Evolutionary conservation across 2,113 vertebrate genomes (phyloP).

Genomic region (Himantopus leucocephalus): DNA sequence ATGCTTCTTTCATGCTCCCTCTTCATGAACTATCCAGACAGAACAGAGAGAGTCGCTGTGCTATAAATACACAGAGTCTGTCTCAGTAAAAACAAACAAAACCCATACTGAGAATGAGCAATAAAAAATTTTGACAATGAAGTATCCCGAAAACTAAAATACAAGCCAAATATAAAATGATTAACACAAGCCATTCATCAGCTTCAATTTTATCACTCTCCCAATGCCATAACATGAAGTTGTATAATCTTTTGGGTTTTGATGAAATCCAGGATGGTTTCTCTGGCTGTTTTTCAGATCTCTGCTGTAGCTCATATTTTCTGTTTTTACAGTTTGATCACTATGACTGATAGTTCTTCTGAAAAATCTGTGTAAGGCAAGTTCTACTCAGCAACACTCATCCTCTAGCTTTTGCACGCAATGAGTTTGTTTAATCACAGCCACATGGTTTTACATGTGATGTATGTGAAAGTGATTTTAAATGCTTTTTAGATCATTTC

Average conservation of each 20-base stretch:
- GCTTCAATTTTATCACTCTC: not conserved
- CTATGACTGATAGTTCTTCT: not conserved
- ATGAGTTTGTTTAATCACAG: not conserved
- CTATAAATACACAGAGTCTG: slow-evolving; percentile 9
- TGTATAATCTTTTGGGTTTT: not conserved
- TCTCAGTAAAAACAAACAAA: slow-evolving; percentile 34
- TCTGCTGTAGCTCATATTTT: not conserved
- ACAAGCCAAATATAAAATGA: slow-evolving; percentile 27
- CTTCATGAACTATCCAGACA: not conserved
- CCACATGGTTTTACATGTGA: not conserved
- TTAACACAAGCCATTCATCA: slow-evolving; percentile 15
- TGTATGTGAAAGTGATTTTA: not conserved
- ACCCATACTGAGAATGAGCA: not conserved
- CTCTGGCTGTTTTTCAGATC: not conserved
- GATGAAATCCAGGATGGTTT: not conserved
- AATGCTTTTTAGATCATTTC: not conserved
- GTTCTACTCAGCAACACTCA: not conserved
- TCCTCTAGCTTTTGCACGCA: not conserved
- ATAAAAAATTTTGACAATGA: slow-evolving; percentile 30
- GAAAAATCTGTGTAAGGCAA: not conserved
- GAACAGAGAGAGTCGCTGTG: not conserved
- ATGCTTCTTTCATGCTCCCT: not conserved
- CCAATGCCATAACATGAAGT: not conserved
- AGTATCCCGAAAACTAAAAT: slow-evolving; percentile 19
- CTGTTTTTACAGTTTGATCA: not conserved